Conservation (phyloP, 2,888 invertebrate species). For the Andrena chrysosceles region DNA sequence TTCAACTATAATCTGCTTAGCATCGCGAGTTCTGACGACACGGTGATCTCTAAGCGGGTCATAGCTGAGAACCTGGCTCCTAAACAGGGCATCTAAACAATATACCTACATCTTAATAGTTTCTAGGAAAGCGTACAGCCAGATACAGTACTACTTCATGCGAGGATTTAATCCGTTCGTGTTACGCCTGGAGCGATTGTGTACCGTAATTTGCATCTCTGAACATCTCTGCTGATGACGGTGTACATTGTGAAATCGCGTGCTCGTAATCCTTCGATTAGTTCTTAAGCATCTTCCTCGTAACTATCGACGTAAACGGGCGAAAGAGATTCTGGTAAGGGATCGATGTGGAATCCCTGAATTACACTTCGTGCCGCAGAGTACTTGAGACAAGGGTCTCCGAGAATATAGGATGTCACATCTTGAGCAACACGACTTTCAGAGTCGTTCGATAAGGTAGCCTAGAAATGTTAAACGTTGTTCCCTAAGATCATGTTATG, state of each 20-base stretch:
- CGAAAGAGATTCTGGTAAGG: not conserved
- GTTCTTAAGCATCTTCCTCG: not conserved
- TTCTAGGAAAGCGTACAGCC: not conserved
- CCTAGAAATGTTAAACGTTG: too few relatives aligned
- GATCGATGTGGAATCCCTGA: not conserved
- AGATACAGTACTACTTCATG: not conserved
- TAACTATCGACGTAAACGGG: not conserved
- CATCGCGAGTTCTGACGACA: not conserved
- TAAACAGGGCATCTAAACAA: not conserved
- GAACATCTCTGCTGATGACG: slow-evolving; percentile 1
- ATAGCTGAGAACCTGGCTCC: not conserved
- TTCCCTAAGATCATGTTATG: too few relatives aligned
- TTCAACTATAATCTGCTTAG: slow-evolving; percentile 2
- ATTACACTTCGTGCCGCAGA: not conserved
- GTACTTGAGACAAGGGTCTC: not conserved
- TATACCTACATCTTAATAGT: not conserved
- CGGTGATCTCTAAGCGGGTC: not conserved
- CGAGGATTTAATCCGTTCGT: slow-evolving; percentile 35
- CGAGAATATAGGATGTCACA: not conserved
- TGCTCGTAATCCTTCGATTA: not conserved
- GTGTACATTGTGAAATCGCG: slow-evolving; percentile 8
- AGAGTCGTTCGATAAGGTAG: too few relatives aligned
- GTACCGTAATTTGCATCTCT: slow-evolving; percentile 31
- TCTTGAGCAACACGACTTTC: not conserved
- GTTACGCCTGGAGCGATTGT: slow-evolving; percentile 30